phyloP scores from a whole-genome alignment of 2,113 vertebrate species.

The Axis porcinus region DNA sequence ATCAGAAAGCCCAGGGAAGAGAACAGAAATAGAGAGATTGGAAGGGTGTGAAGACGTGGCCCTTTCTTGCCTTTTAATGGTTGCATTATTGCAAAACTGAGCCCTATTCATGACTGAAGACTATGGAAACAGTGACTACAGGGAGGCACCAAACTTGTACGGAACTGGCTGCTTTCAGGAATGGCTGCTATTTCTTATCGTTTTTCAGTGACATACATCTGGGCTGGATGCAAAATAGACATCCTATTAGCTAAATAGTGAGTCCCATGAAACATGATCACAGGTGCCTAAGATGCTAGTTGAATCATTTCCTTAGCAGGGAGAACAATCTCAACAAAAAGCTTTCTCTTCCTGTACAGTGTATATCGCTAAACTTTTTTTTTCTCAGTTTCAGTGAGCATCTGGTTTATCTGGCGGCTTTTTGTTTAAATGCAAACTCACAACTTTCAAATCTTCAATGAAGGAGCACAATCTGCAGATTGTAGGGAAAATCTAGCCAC shows the following conservation, averaged over 20 bases:
- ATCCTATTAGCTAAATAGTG: neutral
- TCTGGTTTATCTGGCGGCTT: slow-evolving; percentile 37
- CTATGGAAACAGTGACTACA: neutral
- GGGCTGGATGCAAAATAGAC: neutral
- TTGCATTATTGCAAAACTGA: neutral
- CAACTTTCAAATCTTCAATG: neutral
- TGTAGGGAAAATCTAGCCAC: neutral
- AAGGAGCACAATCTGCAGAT: neutral
- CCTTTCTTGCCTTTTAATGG: neutral
- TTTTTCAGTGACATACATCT: neutral
- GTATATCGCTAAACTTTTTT: neutral
- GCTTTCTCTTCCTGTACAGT: neutral
- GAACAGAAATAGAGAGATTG: neutral
- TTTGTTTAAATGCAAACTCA: slow-evolving; percentile 33
- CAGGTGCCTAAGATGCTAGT: neutral
- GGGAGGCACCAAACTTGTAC: neutral
- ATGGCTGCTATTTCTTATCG: slow-evolving; percentile 26
- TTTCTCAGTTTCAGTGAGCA: neutral
- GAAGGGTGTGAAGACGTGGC: neutral
- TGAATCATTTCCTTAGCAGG: slow-evolving; percentile 23
- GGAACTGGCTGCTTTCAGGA: neutral
- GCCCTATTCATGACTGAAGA: neutral
- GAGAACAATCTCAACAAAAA: slow-evolving; percentile 26
- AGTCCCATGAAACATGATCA: neutral
- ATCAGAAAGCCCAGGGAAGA: slow-evolving; percentile 48